These are phyloP conservation scores for Dexiosoma caninum DNA, from an alignment of 2,888 invertebrate species.

Conservation along the genomic window DNA sequence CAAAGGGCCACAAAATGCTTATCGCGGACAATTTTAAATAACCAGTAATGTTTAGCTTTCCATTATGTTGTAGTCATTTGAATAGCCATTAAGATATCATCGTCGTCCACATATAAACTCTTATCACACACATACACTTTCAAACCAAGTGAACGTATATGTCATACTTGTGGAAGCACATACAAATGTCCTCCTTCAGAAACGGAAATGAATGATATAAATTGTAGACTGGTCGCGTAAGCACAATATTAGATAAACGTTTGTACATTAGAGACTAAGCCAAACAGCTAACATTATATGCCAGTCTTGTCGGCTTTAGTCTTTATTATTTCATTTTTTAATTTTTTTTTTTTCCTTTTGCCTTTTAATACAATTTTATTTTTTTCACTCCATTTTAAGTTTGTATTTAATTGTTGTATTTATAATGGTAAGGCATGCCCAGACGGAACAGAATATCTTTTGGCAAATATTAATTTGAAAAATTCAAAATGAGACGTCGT, in stretches of 20 bases:
- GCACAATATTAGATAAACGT: slow-evolving; percentile 43
- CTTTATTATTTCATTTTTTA: neutral
- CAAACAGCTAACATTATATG: neutral
- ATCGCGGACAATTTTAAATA: neutral
- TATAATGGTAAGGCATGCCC: too few relatives aligned
- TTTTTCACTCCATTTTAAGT: too few relatives aligned
- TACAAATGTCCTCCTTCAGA: neutral
- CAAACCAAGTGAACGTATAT: neutral
- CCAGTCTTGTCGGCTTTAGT: neutral
- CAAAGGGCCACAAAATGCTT: neutral
- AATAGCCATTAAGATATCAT: slow-evolving; percentile 59
- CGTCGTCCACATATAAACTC: slow-evolving; percentile 24
- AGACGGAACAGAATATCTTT: neutral
- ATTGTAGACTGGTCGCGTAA: slow-evolving; percentile 48
- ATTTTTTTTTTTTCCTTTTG: slow-evolving; percentile 30
- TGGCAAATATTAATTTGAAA: too few relatives aligned
- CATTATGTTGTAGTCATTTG: slow-evolving; percentile 40
- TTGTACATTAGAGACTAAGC: slow-evolving; percentile 1
- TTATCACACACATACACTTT: neutral
- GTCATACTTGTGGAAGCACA: neutral
- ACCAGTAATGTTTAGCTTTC: slow-evolving; percentile 3
- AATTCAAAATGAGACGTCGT: too few relatives aligned
- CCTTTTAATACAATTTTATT: slow-evolving; percentile 37
- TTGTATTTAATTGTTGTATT: neutral
- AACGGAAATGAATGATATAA: slow-evolving; percentile 54